A percentile compares a stretch with the other conserved stretches of the same genome.
These are phyloP conservation scores for Sprattus sprattus DNA, from an alignment of 2,113 vertebrate genomes.

Conservation along the genomic window DNA sequence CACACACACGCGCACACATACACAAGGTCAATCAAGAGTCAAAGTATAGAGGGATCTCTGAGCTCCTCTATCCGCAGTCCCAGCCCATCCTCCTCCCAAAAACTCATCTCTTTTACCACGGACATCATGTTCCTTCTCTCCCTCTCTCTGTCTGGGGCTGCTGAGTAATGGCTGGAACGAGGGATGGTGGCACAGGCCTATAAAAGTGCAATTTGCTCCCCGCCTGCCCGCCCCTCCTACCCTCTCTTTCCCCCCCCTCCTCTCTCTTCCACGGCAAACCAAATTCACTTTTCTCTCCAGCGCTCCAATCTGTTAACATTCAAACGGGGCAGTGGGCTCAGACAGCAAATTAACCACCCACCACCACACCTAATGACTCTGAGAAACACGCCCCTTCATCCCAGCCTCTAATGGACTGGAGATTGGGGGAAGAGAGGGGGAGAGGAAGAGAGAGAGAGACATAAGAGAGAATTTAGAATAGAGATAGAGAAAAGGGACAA, in stretches of 20 bases:
- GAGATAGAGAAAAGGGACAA: background rate
- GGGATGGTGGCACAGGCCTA: constrained; percentile 74
- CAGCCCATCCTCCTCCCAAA: constrained; percentile 39
- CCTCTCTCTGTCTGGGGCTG: constrained; percentile 44
- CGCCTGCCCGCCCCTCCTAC: too few species aligned
- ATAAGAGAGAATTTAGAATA: background rate
- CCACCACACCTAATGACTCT: constrained; percentile 58
- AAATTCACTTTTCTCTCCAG: constrained; percentile 69
- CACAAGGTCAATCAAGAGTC: background rate
- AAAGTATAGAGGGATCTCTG: background rate
- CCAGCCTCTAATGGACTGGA: constrained; percentile 12
- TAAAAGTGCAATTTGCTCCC: constrained; percentile 76
- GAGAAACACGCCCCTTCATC: constrained; percentile 22
- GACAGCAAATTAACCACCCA: constrained; percentile 63
- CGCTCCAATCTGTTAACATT: constrained; percentile 73
- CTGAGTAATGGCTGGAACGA: constrained; percentile 70
- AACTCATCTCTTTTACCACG: background rate
- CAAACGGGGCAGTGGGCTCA: constrained; percentile 59
- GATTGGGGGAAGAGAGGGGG: background rate
- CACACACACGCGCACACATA: background rate
- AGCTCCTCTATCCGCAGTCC: constrained; percentile 29
- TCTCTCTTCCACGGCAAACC: constrained; percentile 70
- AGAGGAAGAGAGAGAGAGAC: background rate
- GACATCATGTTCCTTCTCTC: constrained; percentile 37
- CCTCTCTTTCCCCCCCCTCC: constrained; percentile 8